Evolutionary conservation across 2,888 invertebrate genomes (phyloP), one percentile per base, ranked within the genome.

Genomic region (Hydraecia micacea): DNA sequence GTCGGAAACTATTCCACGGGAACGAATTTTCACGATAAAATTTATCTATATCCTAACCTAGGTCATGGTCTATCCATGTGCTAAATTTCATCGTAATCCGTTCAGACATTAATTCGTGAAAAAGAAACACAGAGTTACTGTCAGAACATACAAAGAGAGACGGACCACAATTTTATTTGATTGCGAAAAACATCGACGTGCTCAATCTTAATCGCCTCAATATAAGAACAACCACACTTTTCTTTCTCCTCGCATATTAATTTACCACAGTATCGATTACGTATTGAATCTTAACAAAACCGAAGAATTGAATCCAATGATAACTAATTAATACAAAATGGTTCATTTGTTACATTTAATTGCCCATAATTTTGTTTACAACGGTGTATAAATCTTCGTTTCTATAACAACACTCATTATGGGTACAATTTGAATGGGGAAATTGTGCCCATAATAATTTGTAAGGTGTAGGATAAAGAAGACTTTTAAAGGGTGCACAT

Each of bases 261-360:
- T 68, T 63, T 52, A 52, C 15, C 32, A 25, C 4, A 52, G 36
- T 58, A 58, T 18, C 18, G 18, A 11, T 25, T n/a, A 65, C 49
- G 18, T n/a, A 84, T 73, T 70, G 21, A 66, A 69, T 49, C 32
- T 36, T 75, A 63, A 69, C 60, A 67, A 80, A 74, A 71, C 55
- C 66, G n/a, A 70, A 49, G 60, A 60, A 72, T 49, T 60, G 7
- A 75, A 74, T 67, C 42, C 36, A 72, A 66, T 67, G 60, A 66
- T 70, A 74, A 52, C 55, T 83, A 86, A 88, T 86, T 80, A 87
- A 79, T 78, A 68, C 69, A 71, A 77, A 84, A 79, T 72, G 85
- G 81, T 81, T 83, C 82, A 84, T 86, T 88, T 83, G 83, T 85
- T 81, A 71, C 67, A 67, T 79, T 84, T 85, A 80, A 86, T 85